Evolutionary conservation across 1,140 invertebrate species (phyloP).

Genomic region (Cecropterus lyciades): DNA sequence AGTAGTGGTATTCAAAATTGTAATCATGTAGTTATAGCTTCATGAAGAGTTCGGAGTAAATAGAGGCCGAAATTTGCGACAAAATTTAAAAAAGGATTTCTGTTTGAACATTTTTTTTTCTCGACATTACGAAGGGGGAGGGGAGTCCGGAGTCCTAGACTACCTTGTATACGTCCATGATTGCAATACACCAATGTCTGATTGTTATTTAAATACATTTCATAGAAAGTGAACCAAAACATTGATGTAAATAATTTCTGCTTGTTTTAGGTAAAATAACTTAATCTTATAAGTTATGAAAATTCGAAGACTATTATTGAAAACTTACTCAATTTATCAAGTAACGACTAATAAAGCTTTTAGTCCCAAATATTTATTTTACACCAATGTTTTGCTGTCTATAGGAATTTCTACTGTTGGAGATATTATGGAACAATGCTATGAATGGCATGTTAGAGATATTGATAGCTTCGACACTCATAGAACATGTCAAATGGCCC

Average conservation of each 20-base stretch:
- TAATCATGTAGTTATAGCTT: no score
- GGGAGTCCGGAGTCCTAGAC: no score
- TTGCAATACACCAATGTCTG: no score
- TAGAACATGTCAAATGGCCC: constrained; percentile 91
- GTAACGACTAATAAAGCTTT: constrained; percentile 78
- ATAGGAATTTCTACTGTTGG: constrained; percentile 89
- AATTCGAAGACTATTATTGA: constrained; percentile 51
- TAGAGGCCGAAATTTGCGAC: no score
- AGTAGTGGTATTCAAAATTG: no score
- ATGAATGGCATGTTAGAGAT: constrained; percentile 88
- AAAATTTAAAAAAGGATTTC: no score
- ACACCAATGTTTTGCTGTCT: constrained; percentile 93
- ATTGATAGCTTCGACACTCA: constrained; percentile 85
- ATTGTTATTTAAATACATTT: no score
- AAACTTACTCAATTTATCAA: constrained; percentile 35
- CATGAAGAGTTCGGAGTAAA: no score
- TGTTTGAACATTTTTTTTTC: no score
- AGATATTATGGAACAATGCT: constrained; percentile 92
- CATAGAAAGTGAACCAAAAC: no score
- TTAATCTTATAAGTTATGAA: constrained; percentile 11
- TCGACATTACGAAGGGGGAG: no score
- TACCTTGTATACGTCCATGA: no score
- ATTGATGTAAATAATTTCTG: not conserved
- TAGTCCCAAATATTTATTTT: constrained; percentile 89
- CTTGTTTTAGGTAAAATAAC: constrained; percentile 24